A percentile compares a stretch with the other conserved stretches of the same genome.
These are phyloP conservation scores for Cheilosia variabilis DNA, from an alignment of 2,888 invertebrate genomes.

Conservation along the genomic window DNA sequence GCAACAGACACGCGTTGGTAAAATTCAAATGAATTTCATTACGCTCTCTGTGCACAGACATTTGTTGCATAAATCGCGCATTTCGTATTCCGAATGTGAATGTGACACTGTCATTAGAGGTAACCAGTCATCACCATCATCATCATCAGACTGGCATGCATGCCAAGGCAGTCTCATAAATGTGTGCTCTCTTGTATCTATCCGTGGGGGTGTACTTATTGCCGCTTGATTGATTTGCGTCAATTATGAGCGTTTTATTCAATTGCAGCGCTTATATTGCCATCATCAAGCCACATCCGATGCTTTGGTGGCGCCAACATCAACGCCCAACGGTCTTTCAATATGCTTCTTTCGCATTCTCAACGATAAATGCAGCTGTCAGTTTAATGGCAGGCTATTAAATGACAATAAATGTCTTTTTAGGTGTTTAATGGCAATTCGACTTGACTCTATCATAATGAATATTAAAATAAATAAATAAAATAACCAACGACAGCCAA, in stretches of 20 bases:
- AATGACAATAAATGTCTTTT: slow-evolving; percentile 73
- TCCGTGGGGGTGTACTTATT: slow-evolving; percentile 48
- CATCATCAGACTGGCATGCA: slow-evolving; percentile 42
- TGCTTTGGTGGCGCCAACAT: slow-evolving; percentile 69
- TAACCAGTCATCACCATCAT: slow-evolving; percentile 48
- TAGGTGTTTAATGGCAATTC: slow-evolving; percentile 72
- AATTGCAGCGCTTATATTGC: slow-evolving; percentile 52
- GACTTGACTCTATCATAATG: slow-evolving; percentile 54
- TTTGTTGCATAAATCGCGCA: slow-evolving; percentile 71
- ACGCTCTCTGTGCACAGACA: slow-evolving; percentile 47
- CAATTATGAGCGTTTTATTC: slow-evolving; percentile 73
- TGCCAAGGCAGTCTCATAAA: slow-evolving; percentile 30
- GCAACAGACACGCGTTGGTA: slow-evolving; percentile 40
- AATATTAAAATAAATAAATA: slow-evolving; percentile 42
- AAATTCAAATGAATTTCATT: slow-evolving; percentile 68
- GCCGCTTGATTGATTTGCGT: slow-evolving; percentile 73
- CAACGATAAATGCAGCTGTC: slow-evolving; percentile 62
- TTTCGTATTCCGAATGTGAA: slow-evolving; percentile 60
- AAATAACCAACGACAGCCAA: not conserved
- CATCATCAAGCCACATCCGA: slow-evolving; percentile 60
- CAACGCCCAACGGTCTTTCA: slow-evolving; percentile 17
- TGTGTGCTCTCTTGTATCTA: slow-evolving; percentile 24
- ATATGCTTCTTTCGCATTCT: slow-evolving; percentile 32
- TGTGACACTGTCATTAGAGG: slow-evolving; percentile 52
- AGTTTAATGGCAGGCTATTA: slow-evolving; percentile 69